Percentiles rank a stretch among this genome's conserved stretches.
These are phyloP conservation scores for Helobdella robusta DNA, from an alignment of 2,888 invertebrate genomes.

Conservation along the genomic window DNA sequence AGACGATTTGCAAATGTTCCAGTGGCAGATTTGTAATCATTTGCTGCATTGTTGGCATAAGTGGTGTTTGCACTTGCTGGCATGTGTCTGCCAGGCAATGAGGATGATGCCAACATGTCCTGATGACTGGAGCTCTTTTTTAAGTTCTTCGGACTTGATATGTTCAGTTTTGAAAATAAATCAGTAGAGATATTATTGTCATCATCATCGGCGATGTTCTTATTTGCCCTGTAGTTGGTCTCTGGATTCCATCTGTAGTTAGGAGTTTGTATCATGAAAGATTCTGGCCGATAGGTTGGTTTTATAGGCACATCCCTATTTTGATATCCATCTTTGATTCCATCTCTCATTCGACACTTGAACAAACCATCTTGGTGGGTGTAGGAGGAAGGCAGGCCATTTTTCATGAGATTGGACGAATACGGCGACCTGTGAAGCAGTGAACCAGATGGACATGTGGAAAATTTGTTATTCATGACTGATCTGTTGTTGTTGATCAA, in stretches of 20 bases:
- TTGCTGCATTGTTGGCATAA: neutral
- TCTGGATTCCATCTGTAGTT: no score
- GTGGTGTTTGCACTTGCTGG: constrained; percentile 2
- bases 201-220: no score
- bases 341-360: neutral
- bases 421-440: no score
- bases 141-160: constrained; percentile 2
- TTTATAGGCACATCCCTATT: constrained; percentile 2
- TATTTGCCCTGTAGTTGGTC: no score
- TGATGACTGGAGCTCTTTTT: constrained; percentile 24
- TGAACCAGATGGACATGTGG: no score
- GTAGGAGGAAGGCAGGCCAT: no score
- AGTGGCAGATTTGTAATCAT: neutral
- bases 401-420: no score
- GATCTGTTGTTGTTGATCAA: no score
- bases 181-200: no score
- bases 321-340: neutral
- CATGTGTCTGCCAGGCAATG: neutral
- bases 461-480: no score
- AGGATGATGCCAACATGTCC: constrained; percentile 15
- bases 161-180: neutral
- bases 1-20: constrained; percentile 4
- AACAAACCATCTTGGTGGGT: neutral
- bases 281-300: constrained; percentile 1
- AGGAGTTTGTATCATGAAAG: no score